phyloP scores from a whole-genome alignment of 2,888 invertebrate genomes.

The Plebejus argus region DNA sequence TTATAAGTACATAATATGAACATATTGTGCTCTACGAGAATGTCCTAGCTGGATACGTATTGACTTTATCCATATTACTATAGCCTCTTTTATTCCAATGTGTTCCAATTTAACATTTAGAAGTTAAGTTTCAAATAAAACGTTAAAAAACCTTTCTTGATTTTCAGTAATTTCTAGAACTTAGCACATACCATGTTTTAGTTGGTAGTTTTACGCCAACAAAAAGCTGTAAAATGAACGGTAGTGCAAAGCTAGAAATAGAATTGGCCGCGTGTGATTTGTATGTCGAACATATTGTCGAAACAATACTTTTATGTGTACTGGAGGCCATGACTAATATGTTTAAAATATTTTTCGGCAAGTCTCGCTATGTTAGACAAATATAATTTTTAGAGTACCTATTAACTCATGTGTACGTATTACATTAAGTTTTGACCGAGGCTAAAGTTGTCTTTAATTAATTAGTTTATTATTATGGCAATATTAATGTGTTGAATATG shows the following conservation, averaged over 20 bases:
- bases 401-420: background rate
- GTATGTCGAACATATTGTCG: conserved; percentile 65
- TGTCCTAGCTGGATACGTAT: too few species aligned
- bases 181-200: conserved; percentile 43
- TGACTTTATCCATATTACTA: background rate
- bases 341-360: conserved; percentile 61
- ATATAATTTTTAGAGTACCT: background rate
- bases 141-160: background rate
- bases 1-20: background rate
- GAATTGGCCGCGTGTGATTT: conserved; percentile 62
- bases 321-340: conserved; percentile 63
- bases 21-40: background rate
- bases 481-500: background rate
- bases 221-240: conserved; percentile 65
- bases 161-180: background rate
- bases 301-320: conserved; percentile 63
- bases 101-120: background rate
- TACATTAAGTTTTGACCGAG: background rate
- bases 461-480: too few species aligned
- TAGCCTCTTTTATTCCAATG: background rate
- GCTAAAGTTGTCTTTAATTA: background rate
- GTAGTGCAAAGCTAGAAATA: conserved; percentile 65
- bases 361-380: conserved; percentile 35
- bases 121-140: background rate
- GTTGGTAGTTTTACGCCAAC: conserved; percentile 57